Conservation (phyloP, 2,888 invertebrate species). For the Aromia moschata region DNA sequence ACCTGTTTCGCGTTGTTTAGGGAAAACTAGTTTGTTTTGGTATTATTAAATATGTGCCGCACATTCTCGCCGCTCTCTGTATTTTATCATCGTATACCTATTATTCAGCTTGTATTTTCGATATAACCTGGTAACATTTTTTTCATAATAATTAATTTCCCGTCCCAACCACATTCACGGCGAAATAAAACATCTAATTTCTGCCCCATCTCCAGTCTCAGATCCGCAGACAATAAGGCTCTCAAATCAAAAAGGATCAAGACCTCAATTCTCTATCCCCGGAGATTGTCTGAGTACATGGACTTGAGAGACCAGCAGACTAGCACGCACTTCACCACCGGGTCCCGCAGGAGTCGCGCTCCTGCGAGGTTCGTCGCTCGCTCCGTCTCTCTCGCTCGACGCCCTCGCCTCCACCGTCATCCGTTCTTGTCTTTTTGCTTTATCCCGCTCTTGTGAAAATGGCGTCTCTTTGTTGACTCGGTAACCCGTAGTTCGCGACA, state of each 20-base stretch:
- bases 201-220: constrained; percentile 2
- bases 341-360: constrained; percentile 38
- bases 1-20: no score
- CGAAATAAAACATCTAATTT: constrained; percentile 13
- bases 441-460: constrained; percentile 56
- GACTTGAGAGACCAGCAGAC: constrained; percentile 36
- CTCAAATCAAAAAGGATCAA: constrained; percentile 38
- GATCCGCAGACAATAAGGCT: constrained; percentile 30
- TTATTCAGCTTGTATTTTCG: no score
- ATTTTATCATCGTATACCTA: no score
- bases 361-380: not conserved
- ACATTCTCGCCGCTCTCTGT: no score
- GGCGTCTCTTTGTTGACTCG: constrained; percentile 63
- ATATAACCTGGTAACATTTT: no score
- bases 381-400: constrained; percentile 9
- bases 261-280: constrained; percentile 36
- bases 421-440: constrained; percentile 34
- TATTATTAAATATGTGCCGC: no score
- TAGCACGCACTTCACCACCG: constrained; percentile 39
- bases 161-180: not conserved
- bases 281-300: constrained; percentile 37
- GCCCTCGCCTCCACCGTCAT: constrained; percentile 26
- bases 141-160: not conserved
- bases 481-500: constrained; percentile 62
- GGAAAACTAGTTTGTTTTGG: no score